These are phyloP conservation scores for Mus pahari DNA, from an alignment of 2,113 vertebrate species.

Conservation along the genomic window DNA sequence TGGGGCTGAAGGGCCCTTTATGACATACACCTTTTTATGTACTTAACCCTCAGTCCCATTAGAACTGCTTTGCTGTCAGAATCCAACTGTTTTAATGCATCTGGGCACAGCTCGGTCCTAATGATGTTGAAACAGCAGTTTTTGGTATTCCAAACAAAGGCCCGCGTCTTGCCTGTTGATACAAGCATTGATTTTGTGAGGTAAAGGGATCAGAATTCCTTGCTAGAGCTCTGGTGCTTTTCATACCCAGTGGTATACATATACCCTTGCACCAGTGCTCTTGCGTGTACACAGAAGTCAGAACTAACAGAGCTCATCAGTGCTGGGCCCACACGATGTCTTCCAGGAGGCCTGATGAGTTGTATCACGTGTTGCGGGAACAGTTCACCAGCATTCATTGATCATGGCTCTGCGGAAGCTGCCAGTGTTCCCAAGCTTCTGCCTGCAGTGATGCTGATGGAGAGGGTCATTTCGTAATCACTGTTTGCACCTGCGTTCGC, in stretches of 20 bases:
- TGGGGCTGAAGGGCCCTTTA: not conserved
- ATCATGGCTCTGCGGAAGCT: slow-evolving; percentile 56
- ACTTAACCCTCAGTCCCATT: slow-evolving; percentile 68
- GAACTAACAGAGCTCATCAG: not conserved
- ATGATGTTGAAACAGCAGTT: slow-evolving; percentile 56
- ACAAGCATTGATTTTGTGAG: not conserved
- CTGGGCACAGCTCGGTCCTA: slow-evolving; percentile 69
- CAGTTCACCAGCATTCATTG: slow-evolving; percentile 62
- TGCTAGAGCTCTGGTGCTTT: not conserved
- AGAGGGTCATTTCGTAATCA: slow-evolving; percentile 68
- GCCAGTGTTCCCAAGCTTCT: not conserved
- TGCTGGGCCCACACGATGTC: not conserved
- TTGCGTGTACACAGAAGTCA: not conserved
- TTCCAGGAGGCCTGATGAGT: not conserved
- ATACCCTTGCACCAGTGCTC: not conserved
- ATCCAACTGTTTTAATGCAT: slow-evolving; percentile 77
- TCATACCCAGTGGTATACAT: not conserved
- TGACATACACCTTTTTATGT: slow-evolving; percentile 67
- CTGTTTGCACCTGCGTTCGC: slow-evolving; percentile 80
- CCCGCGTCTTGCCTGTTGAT: not conserved
- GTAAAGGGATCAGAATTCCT: not conserved
- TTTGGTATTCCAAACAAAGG: slow-evolving; percentile 16
- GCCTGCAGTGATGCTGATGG: slow-evolving; percentile 64
- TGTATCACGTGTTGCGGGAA: not conserved
- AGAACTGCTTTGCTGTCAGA: slow-evolving; percentile 66